Percentiles rank a stretch among this genome's conserved stretches.
These are phyloP conservation scores for Lophius americanus DNA, from an alignment of 2,797 vertebrate species.

Conservation along the genomic window DNA sequence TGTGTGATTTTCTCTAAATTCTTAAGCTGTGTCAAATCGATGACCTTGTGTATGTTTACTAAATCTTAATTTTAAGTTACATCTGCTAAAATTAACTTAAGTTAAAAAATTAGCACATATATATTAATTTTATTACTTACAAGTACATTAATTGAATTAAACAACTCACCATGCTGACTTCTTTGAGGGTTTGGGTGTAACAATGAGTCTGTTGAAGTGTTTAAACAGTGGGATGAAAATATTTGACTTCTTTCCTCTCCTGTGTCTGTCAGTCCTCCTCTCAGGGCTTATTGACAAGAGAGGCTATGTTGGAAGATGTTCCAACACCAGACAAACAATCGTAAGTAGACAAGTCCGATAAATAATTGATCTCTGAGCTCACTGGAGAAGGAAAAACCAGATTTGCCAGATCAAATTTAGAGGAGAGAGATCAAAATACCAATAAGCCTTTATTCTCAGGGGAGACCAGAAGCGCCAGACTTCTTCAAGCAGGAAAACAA, in stretches of 20 bases:
- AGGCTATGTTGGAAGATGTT: constrained; percentile 40
- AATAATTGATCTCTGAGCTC: constrained; percentile 66
- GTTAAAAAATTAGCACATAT: no score
- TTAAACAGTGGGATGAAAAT: constrained; percentile 2
- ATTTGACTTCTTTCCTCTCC: constrained; percentile 3
- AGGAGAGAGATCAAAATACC: constrained; percentile 57
- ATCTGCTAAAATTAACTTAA: no score
- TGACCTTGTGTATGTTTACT: no score
- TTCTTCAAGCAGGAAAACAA: constrained; percentile 34
- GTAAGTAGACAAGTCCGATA: constrained; percentile 72
- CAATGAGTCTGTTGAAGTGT: no score
- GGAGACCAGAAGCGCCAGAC: constrained; percentile 47
- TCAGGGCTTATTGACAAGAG: constrained; percentile 48
- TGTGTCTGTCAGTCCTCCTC: constrained; percentile 36
- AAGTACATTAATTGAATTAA: no score
- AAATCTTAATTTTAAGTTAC: no score
- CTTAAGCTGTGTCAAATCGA: no score
- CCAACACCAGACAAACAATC: constrained; percentile 57
- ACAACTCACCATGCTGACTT: no score
- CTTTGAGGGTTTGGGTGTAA: no score
- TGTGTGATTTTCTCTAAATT: no score
- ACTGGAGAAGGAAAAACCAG: constrained; percentile 52
- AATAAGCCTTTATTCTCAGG: constrained; percentile 33
- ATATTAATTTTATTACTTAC: no score
- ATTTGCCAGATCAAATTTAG: constrained; percentile 60